Base-by-base conservation (phyloP, 2,113 vertebrate genomes). In the Ariopsis seemanni region DNA sequence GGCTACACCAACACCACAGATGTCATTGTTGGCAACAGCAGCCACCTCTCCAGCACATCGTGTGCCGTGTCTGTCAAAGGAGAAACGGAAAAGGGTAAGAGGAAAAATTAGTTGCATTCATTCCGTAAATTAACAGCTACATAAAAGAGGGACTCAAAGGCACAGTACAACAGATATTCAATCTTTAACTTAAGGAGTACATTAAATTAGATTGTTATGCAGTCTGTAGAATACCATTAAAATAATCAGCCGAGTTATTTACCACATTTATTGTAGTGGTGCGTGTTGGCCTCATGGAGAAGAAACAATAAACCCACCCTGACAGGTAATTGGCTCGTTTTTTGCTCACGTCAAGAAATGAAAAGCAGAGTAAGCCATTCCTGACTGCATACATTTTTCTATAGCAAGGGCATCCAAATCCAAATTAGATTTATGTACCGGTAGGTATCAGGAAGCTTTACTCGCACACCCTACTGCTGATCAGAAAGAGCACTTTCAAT, bases 1-100 rank as follows among this genome's bases (percentile, higher is more conserved):
- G 1, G 98, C 98, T 89, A 99, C 97, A 0, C 98, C 98, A 0
- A 99, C 97, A 0, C 98, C 98, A 14, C 98, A 99, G 92, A 99
- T 96, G 0, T 96, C 97, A 0, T 99, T 99, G 95, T 97, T 98
- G 80, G 98, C 98, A 85, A 96, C 96, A 0, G 98, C 98, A 0
- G 98, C 98, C 67, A 99, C 98, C 77, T 99, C 98, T 5, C 98
- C 98, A 0, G 98, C 98, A 87, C 98, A 99, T 60, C 98, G 96
- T 0, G 98, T 99, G 67, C 98, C 98, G 0, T 99, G 98, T 86
- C 98, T 99, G 69, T 91, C 42, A 87, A 48, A 58, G 15, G 8
- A 89, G 0, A 55, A 58, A 80, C 25, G 34, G 57, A 85, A 34
- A 57, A 55, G 90, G 77, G 72, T 50, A 91, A 4, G n/a, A 30